Evolutionary conservation across 2,113 vertebrate genomes (phyloP).

Genomic region (Trinectes maculatus): DNA sequence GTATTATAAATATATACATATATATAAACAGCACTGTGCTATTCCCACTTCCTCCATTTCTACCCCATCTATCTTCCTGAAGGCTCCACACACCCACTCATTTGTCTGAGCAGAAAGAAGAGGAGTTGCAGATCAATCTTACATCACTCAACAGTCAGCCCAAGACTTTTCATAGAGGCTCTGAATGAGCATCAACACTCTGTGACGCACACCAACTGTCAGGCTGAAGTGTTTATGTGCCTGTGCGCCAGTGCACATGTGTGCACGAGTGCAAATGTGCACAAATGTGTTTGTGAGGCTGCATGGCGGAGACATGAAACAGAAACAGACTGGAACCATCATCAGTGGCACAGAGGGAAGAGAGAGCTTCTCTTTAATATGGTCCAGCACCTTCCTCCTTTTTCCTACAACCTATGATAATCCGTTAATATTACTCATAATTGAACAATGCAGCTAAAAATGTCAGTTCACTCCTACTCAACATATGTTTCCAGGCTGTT

Average conservation of each 20-base stretch:
- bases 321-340: background rate
- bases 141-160: slow-evolving; percentile 76
- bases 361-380: background rate
- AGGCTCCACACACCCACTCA: slow-evolving; percentile 73
- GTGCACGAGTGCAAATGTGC: slow-evolving; percentile 3
- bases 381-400: background rate
- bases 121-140: slow-evolving; percentile 77
- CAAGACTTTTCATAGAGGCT: slow-evolving; percentile 68
- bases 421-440: slow-evolving; percentile 45
- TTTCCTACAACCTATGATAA: slow-evolving; percentile 7
- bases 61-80: slow-evolving; percentile 52
- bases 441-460: slow-evolving; percentile 45
- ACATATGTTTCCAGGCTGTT: slow-evolving; percentile 49
- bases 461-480: slow-evolving; percentile 53
- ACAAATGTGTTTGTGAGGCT: slow-evolving; percentile 8
- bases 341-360: background rate
- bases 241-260: background rate
- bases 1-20: background rate
- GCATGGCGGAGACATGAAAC: background rate
- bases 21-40: background rate
- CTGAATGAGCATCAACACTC: slow-evolving; percentile 67
- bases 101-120: slow-evolving; percentile 73
- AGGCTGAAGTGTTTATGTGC: slow-evolving; percentile 31
- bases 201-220: slow-evolving; percentile 78
- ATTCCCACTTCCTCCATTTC: slow-evolving; percentile 37